These are phyloP conservation scores for Apostichopus japonicus DNA, from an alignment of 35 echinoderm and acorn worm genomes.

Conservation along the genomic window DNA sequence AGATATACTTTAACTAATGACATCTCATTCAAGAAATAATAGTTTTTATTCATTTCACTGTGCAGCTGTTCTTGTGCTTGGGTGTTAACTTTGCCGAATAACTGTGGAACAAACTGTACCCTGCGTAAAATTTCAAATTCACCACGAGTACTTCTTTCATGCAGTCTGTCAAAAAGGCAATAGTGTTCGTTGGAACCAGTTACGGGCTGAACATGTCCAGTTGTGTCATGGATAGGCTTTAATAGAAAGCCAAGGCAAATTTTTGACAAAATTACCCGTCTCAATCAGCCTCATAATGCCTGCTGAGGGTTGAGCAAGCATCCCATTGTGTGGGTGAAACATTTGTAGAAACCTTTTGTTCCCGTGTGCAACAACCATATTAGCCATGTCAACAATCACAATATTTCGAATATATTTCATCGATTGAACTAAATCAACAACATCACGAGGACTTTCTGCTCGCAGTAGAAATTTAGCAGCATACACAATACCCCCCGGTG, in stretches of 20 bases:
- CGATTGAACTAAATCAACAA: slow-evolving; percentile 27
- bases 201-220: slow-evolving; percentile 2
- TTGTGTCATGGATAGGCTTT: background rate
- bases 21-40: background rate
- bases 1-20: too few species aligned
- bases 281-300: too few species aligned
- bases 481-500: slow-evolving; percentile 66
- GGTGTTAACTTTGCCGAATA: slow-evolving; percentile 18
- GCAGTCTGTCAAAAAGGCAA: slow-evolving; percentile 37
- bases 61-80: slow-evolving; percentile 51
- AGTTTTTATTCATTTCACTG: slow-evolving; percentile 4
- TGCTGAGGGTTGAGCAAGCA: slow-evolving; percentile 13
- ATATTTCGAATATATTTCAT: slow-evolving; percentile 62
- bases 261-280: background rate
- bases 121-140: slow-evolving; percentile 29
- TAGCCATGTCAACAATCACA: slow-evolving; percentile 67
- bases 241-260: slow-evolving; percentile 24
- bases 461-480: slow-evolving; percentile 46
- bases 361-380: slow-evolving; percentile 65
- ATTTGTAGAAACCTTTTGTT: slow-evolving; percentile 45
- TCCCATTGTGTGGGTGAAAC: slow-evolving; percentile 59
- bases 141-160: background rate
- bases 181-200: slow-evolving; percentile 16
- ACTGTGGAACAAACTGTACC: background rate
- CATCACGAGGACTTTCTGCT: slow-evolving; percentile 38